These are phyloP conservation scores for Anser cygnoides DNA, from an alignment of 2,113 vertebrate genomes.

Conservation along the genomic window DNA sequence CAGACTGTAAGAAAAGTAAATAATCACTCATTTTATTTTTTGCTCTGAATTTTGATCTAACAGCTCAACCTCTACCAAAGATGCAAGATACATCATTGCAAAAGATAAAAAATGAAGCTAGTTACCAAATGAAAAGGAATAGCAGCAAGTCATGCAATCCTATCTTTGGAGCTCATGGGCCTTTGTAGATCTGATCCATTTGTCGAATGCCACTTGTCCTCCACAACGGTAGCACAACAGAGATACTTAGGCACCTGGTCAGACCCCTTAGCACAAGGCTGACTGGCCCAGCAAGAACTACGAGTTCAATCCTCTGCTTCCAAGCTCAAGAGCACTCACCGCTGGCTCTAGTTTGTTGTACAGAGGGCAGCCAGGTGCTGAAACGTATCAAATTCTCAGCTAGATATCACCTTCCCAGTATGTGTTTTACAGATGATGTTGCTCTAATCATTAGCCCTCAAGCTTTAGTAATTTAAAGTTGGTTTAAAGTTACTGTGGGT, in stretches of 20 bases:
- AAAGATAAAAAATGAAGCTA: neutral
- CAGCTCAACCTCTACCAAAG: neutral
- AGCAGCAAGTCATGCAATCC: neutral
- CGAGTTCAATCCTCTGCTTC: neutral
- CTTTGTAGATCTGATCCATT: neutral
- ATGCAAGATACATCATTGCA: neutral
- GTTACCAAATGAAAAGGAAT: neutral
- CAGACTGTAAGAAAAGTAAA: neutral
- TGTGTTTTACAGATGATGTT: neutral
- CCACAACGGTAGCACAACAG: neutral
- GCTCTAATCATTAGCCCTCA: neutral
- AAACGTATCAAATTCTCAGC: neutral
- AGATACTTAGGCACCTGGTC: neutral
- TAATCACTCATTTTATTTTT: neutral
- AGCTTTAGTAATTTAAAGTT: neutral
- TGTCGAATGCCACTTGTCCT: neutral
- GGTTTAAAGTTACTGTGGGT: neutral
- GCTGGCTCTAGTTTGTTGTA: neutral
- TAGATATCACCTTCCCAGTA: neutral
- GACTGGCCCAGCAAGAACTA: neutral
- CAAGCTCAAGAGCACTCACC: neutral
- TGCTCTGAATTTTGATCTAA: neutral
- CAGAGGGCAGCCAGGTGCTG: neutral
- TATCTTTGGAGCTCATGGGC: neutral
- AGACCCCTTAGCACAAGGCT: neutral